Conservation (phyloP, 2,113 vertebrate genomes). For the Zosterops hypoxanthus region DNA sequence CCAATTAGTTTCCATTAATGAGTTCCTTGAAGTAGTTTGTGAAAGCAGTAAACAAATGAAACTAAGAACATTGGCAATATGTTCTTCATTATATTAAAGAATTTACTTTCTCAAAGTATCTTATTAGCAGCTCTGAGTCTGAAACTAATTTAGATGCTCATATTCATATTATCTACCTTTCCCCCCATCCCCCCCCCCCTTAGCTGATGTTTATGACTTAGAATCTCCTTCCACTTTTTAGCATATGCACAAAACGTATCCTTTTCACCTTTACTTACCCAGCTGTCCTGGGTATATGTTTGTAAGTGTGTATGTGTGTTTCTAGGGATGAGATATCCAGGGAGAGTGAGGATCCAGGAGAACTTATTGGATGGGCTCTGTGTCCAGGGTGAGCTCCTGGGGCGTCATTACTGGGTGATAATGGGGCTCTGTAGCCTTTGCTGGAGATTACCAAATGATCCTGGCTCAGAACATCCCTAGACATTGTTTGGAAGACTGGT, state of each 20-base stretch:
- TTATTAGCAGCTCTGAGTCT: background rate
- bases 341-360: background rate
- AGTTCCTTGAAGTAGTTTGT: background rate
- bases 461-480: background rate
- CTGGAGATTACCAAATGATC: background rate
- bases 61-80: background rate
- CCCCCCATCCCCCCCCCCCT: fast-evolving
- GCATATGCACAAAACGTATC: background rate
- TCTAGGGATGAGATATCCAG: background rate
- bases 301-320: background rate
- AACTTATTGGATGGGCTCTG: too few species aligned
- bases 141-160: background rate
- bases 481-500: background rate
- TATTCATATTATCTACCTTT: background rate
- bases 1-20: constrained; percentile 44
- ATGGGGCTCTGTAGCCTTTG: fast-evolving
- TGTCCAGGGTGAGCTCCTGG: background rate
- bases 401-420: fast-evolving
- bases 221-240: background rate
- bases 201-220: background rate
- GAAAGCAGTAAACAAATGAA: constrained; percentile 29
- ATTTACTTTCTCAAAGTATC: background rate
- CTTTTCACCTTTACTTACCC: background rate
- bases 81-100: background rate
- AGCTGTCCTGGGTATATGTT: background rate